Evolutionary conservation across 2,797 vertebrate species (phyloP), one percentile per base, ranked within the genome.

Genomic region (Diplodus sargus): DNA sequence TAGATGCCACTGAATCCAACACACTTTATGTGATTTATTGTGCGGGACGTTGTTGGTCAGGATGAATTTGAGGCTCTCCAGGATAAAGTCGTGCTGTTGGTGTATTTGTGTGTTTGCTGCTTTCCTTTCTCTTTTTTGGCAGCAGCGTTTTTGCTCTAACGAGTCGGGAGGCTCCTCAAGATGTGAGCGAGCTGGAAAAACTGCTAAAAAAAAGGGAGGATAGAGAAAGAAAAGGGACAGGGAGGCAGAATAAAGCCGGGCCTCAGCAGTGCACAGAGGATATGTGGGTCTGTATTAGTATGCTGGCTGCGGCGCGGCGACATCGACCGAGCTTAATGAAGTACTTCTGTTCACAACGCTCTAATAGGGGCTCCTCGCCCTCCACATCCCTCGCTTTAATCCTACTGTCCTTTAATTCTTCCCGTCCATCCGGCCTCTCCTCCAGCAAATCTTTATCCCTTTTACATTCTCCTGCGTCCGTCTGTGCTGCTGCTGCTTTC

Each of bases 271-370:
- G 63, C 28, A 47, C 16, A 34, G 56, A 39, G 60, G 76, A 67
- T 49, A 70, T 54, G 65, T 58, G 64, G 39, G 51, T 51, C 45
- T 84, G 65, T 62, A 74, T 90, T 82, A 80, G 76, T 87, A 83
- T 84, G 70, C 89, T 14, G 49, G 57, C 62, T 70, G 70, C 23
- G 13, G 48, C n/a, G 11, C 65, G 3, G 70, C 9, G 30, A 78
- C 87, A 84, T 87, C 57, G 68, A 81, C 85, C 18, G 25, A 70
- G 73, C 71, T 87, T 88, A 82, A 90, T 83, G 84, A 90, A 88
- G 85, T 73, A 66, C 74, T 76, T 83, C 82, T 81, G 82, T 82
- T 88, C 81, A 81, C 81, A 81, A 49, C 78, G 79, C 85, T 79
- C 72, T 78, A 79, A 85, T 77, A 56, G 76, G 45, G 23, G 63